Evolutionary conservation across 1,140 invertebrate genomes (phyloP), one percentile per base, ranked within the genome.

Genomic region (Panagrolaimus sp.): DNA sequence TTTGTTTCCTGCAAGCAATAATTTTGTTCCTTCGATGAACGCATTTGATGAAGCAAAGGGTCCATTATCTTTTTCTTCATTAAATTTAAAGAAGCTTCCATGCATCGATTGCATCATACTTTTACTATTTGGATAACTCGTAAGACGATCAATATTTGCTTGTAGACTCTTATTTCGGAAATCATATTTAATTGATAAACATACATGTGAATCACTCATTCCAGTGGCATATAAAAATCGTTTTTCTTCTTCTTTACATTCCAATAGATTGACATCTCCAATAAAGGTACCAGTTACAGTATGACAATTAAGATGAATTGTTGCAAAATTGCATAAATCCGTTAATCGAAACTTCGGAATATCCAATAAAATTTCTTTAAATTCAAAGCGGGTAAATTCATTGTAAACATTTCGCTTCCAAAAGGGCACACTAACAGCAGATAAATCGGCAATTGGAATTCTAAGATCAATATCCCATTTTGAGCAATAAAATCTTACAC

Each of bases 401-500:
- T 44, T 26, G 38, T 76, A 72, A 9, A 76, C 58, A 58, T 68
- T 46, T 0, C 71, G 17, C 12, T 26, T 63, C 38, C 38, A 48
- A 65, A 47, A 68, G n/a, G 55, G 45, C 8, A 63, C 21, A 6
- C 64, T 43, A 1, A 38, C 38, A 26, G 15, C 15, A 0, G 67
- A 43, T 7, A 46, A 68, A 46, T 73, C 73, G 24, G 78, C 69
- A n/a, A 73, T 43, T 44, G 75, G 76, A 26, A 77, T 68, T 28
- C 77, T n/a, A 17, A 76, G 43, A 64, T 76, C 74, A 24, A 76
- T 32, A 6, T 24, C 24, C 74, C 77, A 76, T 28, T 46, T 73
- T 43, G 69, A 47, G 45, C 71, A 77, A 14, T 62, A 63, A 32
- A 72, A 74, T 46, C 67, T 67, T 1, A 75, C 72, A 48, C 62